These are phyloP conservation scores for Calonectris borealis DNA, from an alignment of 2,113 vertebrate genomes.

Conservation along the genomic window DNA sequence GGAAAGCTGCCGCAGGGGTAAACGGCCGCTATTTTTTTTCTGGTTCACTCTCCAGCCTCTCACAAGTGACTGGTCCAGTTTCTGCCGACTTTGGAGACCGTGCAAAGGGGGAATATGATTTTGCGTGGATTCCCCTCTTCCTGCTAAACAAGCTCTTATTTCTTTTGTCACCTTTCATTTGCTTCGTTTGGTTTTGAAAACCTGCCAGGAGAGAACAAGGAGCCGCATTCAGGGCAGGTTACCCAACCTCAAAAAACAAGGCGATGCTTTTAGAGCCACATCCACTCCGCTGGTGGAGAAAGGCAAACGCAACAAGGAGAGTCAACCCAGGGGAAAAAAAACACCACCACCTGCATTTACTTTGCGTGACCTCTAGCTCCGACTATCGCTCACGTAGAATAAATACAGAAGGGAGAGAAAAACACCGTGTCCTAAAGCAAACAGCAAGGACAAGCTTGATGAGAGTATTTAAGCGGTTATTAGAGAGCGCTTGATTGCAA, in stretches of 20 bases:
- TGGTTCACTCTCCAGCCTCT: not conserved
- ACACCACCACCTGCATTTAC: not conserved
- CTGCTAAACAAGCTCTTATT: not conserved
- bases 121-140: not conserved
- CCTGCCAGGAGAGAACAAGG: not conserved
- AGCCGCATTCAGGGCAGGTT: not conserved
- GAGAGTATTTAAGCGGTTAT: constrained; percentile 69
- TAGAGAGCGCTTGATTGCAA: constrained; percentile 58
- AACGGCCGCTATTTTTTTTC: not conserved
- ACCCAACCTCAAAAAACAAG: not conserved
- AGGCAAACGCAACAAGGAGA: not conserved
- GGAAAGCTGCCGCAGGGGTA: not conserved
- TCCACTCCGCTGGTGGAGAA: not conserved
- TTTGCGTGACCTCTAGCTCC: constrained; percentile 21
- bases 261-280: not conserved
- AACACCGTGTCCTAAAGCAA: constrained; percentile 58
- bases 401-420: constrained; percentile 42
- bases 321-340: not conserved
- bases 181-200: not conserved
- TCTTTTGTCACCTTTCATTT: not conserved
- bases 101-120: fast-evolving
- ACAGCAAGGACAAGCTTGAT: constrained; percentile 63
- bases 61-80: fast-evolving
- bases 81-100: not conserved
- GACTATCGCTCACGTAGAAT: not conserved